phyloP scores from a whole-genome alignment of 2,797 vertebrate species.

The Melanotaenia boesemani region DNA sequence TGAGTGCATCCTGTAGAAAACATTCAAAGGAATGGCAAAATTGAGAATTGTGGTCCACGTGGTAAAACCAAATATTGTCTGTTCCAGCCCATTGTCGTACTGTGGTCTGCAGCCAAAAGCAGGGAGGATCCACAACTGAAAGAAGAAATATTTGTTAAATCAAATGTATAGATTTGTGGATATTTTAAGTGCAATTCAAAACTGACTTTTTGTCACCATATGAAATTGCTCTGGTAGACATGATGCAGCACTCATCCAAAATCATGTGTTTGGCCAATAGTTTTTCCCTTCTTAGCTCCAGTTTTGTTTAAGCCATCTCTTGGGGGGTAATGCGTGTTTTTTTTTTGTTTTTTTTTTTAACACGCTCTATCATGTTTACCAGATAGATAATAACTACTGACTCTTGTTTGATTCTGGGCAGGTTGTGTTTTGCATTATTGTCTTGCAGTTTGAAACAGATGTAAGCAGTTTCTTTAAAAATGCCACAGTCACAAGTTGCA shows the following conservation, averaged over 20 bases:
- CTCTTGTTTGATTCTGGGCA: not conserved
- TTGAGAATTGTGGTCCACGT: constrained; percentile 97
- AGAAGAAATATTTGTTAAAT: constrained; percentile 16
- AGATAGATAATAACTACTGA: not conserved
- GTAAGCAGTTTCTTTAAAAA: not conserved
- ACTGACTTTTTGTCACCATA: not conserved
- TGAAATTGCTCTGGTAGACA: not conserved
- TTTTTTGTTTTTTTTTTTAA: no score
- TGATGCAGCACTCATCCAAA: not conserved
- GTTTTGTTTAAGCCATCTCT: not conserved
- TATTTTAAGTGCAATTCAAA: not conserved
- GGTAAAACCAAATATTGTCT: constrained; percentile 92
- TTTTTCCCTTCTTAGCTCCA: not conserved
- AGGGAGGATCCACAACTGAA: constrained; percentile 95
- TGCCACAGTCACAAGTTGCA: not conserved
- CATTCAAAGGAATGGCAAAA: constrained; percentile 94
- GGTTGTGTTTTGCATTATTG: not conserved
- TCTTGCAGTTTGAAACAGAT: not conserved
- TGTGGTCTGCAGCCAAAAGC: constrained; percentile 97
- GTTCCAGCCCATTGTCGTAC: constrained; percentile 94
- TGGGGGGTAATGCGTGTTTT: not conserved
- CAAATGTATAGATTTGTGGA: not conserved
- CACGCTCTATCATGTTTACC: not conserved
- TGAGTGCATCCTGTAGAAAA: constrained; percentile 98
- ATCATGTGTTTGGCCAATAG: not conserved